Conservation (phyloP, 2,113 vertebrate species). For the Vulpes vulpes region DNA sequence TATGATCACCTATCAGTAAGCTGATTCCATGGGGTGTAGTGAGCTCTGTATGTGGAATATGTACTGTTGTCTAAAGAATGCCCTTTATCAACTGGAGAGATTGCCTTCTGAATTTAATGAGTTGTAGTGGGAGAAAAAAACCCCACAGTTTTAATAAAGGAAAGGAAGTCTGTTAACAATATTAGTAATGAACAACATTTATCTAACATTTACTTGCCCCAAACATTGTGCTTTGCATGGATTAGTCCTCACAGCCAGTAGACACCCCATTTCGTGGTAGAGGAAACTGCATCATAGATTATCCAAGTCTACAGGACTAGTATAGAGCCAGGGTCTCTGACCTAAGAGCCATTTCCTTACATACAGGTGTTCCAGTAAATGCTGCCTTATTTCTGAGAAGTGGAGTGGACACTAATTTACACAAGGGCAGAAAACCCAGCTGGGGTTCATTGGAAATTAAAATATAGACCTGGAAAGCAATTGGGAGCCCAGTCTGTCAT, state of each 20-base stretch:
- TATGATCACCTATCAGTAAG: background rate
- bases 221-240: background rate
- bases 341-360: background rate
- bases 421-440: background rate
- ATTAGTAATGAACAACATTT: background rate
- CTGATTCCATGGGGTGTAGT: background rate
- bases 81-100: background rate
- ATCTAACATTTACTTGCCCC: background rate
- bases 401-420: background rate
- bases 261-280: background rate
- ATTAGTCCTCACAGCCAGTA: background rate
- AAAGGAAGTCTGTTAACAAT: background rate
- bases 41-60: background rate
- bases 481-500: background rate
- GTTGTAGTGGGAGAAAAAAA: background rate
- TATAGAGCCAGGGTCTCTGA: background rate
- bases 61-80: background rate
- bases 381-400: background rate
- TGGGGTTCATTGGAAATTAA: background rate
- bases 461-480: background rate
- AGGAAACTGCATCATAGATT: background rate
- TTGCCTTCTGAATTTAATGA: slow-evolving; percentile 22
- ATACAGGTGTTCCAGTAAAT: background rate
- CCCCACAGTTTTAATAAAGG: background rate
- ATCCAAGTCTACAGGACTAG: background rate